phyloP scores from a whole-genome alignment of 1,140 invertebrate genomes.

The Neodiprion fabricii region DNA sequence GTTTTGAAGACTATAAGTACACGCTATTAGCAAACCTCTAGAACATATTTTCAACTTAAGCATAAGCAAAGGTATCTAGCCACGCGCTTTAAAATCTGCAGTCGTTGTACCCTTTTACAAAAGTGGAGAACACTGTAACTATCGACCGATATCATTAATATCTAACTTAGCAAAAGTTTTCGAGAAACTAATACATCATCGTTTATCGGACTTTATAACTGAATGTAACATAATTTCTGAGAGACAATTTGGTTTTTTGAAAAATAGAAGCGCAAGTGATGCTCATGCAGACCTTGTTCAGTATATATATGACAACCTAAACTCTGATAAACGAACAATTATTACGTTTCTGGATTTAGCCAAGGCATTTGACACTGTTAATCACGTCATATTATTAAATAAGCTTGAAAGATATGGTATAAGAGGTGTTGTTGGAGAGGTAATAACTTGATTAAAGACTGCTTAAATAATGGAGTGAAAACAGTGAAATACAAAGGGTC shows the following conservation, averaged over 20 bases:
- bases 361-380: too few relatives aligned
- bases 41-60: constrained; percentile 15
- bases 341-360: too few relatives aligned
- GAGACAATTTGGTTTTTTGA: constrained; percentile 16
- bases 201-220: constrained; percentile 4
- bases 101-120: constrained; percentile 13
- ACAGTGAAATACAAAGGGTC: too few relatives aligned
- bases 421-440: too few relatives aligned
- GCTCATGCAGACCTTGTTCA: too few relatives aligned
- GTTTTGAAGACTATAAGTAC: constrained; percentile 8
- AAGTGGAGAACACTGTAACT: constrained; percentile 12
- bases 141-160: constrained; percentile 19
- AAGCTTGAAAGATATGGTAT: too few relatives aligned
- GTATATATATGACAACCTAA: too few relatives aligned
- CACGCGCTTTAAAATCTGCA: constrained; percentile 7
- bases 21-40: not conserved
- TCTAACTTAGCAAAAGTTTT: constrained; percentile 16
- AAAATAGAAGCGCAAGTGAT: not conserved
- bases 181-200: not conserved
- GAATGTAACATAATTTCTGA: constrained; percentile 14
- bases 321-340: too few relatives aligned
- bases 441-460: too few relatives aligned
- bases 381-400: too few relatives aligned
- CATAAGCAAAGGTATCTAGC: constrained; percentile 1
- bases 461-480: too few relatives aligned